Evolutionary conservation across 2,113 vertebrate genomes (phyloP).

Genomic region (Synodontis membranacea): DNA sequence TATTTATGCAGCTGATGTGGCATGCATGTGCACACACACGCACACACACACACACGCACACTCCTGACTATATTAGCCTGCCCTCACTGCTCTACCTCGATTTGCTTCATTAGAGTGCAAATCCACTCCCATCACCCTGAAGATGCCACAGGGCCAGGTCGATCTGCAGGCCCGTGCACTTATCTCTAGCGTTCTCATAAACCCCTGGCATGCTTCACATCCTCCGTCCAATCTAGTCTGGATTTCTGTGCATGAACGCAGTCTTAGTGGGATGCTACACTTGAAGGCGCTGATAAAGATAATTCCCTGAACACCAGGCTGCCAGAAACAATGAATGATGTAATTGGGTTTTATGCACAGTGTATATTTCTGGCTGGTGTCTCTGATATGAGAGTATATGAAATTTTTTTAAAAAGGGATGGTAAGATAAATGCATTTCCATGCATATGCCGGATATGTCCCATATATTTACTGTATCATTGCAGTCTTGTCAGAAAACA

Average conservation of each 20-base stretch:
- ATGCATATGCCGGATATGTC: not conserved
- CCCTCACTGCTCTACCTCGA: conserved; percentile 21
- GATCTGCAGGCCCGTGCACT: not conserved
- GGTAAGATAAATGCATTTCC: not conserved
- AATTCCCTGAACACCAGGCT: conserved; percentile 2
- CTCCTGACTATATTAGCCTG: conserved; percentile 46
- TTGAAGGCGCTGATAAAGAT: conserved; percentile 17
- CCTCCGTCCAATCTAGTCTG: conserved; percentile 24
- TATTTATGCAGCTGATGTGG: conserved; percentile 43
- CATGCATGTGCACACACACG: conserved; percentile 18
- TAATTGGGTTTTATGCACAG: conserved; percentile 25
- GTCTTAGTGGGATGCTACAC: conserved; percentile 1
- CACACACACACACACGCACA: conserved; percentile 48
- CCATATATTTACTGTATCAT: not conserved
- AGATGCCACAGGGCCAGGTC: conserved; percentile 11
- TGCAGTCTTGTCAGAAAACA: not conserved
- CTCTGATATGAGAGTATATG: not conserved
- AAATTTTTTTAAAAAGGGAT: not conserved
- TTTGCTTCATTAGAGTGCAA: conserved; percentile 43
- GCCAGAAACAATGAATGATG: conserved; percentile 25
- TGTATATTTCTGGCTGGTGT: not conserved
- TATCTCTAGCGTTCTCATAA: conserved; percentile 11
- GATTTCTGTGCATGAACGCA: conserved; percentile 35
- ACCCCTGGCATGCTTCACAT: conserved; percentile 22
- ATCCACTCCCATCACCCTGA: conserved; percentile 31